Base-by-base conservation (phyloP, 1,140 invertebrate species). In the Limonius californicus region DNA sequence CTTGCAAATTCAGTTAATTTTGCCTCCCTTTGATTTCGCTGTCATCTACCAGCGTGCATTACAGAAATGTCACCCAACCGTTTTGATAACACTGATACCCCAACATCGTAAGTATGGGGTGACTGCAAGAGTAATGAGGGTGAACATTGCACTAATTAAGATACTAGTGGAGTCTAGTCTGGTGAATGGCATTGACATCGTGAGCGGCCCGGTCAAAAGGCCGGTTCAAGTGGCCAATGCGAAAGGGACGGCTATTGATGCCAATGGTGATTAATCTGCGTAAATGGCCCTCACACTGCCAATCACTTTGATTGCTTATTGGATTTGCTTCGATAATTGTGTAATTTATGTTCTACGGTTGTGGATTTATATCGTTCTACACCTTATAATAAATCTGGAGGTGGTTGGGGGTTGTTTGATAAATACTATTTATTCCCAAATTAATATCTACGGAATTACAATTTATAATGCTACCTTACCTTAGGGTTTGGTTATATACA, bases 121-220 rank as follows among this genome's bases (percentile, higher is more conserved):
- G 42, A 54, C 19, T 54, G 45, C 39, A 32, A 47, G 50, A 64
- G 62, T 57, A 66, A 66, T 63, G 61, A 57, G 61, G 62, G 62
- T 58, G 63, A 61, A 65, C 63, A 62, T 68, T 30, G 47, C 61
- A 59, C 60, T 67, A 69, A 69, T 69, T 69, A 69, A 69, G 68
- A 65, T 69, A 64, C 60, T 8, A 53, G 59, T 30, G 39, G 39
- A 27, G 27, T 53, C 47, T 32, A 19, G 45, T 50, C 45, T 50
- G 3, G 45, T 64, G 64, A 67, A 63, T 67, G 65, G 58, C 59
- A 57, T 54, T 63, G 68, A 67, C 65, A 63, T 63, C 32, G 57
- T 27, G 27, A 59, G 32, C 55, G 61, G 62, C 30, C 58, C 57
- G 55, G 61, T 68, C 66, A 67, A 70, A 70, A 70, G 68, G 66